Evolutionary conservation across 2,797 vertebrate genomes (phyloP).

Genomic region (Platalea minor): DNA sequence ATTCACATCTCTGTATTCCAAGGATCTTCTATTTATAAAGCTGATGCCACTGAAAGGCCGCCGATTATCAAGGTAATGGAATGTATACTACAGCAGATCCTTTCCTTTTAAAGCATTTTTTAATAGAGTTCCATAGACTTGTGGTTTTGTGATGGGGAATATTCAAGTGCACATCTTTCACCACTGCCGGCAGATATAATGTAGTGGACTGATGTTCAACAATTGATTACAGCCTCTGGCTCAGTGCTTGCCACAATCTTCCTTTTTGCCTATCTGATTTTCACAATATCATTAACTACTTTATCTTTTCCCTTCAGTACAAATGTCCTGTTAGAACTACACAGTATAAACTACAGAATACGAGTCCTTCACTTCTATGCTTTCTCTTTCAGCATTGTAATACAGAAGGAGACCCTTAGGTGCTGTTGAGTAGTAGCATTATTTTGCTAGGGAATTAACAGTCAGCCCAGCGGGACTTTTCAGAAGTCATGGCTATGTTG

Average conservation of each 20-base stretch:
- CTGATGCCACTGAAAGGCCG: not conserved
- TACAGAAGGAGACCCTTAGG: not conserved
- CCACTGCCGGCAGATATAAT: not conserved
- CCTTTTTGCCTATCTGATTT: not conserved
- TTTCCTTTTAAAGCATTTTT: not conserved
- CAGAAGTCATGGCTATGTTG: not conserved
- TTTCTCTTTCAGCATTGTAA: not conserved
- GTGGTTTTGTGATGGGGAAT: not conserved
- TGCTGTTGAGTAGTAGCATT: not conserved
- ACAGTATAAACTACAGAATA: not conserved
- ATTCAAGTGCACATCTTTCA: not conserved
- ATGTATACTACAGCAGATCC: not conserved
- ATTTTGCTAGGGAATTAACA: constrained; percentile 5
- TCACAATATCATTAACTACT: not conserved
- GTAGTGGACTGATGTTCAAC: not conserved
- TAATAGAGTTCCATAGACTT: not conserved
- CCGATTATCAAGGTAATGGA: not conserved
- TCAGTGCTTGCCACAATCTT: not conserved
- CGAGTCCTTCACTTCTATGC: not conserved
- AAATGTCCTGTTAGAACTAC: not conserved
- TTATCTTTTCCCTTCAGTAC: not conserved
- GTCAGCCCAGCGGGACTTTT: not conserved
- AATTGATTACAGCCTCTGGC: not conserved
- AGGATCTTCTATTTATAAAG: not conserved
- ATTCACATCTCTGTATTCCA: not conserved